These are phyloP conservation scores for Solenopsis invicta DNA, from an alignment of 1,140 invertebrate genomes.

Conservation along the genomic window DNA sequence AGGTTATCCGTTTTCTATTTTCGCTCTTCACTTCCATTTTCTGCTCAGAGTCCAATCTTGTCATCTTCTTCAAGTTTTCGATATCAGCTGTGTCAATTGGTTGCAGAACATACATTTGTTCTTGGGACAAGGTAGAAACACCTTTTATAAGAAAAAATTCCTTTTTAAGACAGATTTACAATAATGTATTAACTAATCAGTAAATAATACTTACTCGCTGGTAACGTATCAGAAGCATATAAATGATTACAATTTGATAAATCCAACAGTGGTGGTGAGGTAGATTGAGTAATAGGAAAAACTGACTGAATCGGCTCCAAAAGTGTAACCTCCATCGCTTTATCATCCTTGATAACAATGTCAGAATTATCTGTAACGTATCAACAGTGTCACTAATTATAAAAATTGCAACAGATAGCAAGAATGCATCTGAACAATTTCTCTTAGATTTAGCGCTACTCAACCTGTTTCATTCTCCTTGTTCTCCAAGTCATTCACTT, in stretches of 20 bases:
- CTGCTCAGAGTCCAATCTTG: background rate
- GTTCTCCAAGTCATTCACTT: background rate
- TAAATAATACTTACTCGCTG: background rate
- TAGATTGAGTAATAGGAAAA: conserved; percentile 43
- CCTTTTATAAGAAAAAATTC: background rate
- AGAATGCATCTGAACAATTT: background rate
- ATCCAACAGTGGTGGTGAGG: conserved; percentile 23
- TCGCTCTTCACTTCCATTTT: conserved; percentile 51
- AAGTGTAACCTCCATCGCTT: conserved; percentile 22
- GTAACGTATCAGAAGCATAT: conserved; percentile 12
- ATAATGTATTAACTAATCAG: background rate
- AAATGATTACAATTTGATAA: conserved; percentile 40
- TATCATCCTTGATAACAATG: conserved; percentile 11
- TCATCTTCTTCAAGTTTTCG: background rate
- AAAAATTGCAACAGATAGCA: background rate
- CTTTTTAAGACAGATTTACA: background rate
- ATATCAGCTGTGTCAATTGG: background rate
- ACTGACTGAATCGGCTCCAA: conserved; percentile 43
- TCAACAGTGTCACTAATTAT: conserved; percentile 13
- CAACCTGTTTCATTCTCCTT: conserved; percentile 41
- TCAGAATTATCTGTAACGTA: conserved; percentile 53
- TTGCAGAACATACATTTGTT: background rate
- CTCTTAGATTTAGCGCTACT: background rate
- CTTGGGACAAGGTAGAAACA: background rate
- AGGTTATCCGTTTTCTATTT: conserved; percentile 69